phyloP scores from a whole-genome alignment of 2,888 invertebrate genomes.

The Osedax frankpressi region DNA sequence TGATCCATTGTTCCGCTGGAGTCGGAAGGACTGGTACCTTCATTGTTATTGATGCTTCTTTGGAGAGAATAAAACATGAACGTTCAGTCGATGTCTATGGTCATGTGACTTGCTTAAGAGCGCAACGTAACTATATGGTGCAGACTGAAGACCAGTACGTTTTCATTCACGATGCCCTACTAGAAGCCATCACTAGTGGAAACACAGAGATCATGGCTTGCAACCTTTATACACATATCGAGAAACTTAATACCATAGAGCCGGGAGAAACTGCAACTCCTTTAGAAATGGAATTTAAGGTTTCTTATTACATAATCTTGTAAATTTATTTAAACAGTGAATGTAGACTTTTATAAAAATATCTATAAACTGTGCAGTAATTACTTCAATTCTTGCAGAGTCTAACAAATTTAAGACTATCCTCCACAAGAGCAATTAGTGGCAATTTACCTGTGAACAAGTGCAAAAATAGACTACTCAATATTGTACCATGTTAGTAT shows the following conservation, averaged over 20 bases:
- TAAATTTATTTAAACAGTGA: too few species aligned
- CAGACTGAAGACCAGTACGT: constrained; percentile 94
- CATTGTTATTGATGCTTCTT: constrained; percentile 92
- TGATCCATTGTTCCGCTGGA: constrained; percentile 77
- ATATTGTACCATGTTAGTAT: constrained; percentile 72
- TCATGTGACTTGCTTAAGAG: constrained; percentile 89
- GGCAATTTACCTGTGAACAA: constrained; percentile 93
- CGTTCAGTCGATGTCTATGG: constrained; percentile 97
- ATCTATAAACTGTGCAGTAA: too few species aligned
- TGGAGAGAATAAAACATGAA: constrained; percentile 89
- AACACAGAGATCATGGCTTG: constrained; percentile 89
- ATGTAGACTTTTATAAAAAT: too few species aligned
- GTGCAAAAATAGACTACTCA: constrained; percentile 92
- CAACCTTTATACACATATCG: constrained; percentile 83
- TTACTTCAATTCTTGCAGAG: too few species aligned
- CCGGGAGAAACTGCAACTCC: constrained; percentile 42
- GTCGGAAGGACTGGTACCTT: constrained; percentile 49
- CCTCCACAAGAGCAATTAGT: constrained; percentile 81
- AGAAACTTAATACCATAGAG: constrained; percentile 72
- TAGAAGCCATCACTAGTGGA: constrained; percentile 92
- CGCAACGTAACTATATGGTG: constrained; percentile 98
- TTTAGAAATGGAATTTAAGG: constrained; percentile 45
- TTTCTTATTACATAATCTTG: too few species aligned
- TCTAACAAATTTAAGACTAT: constrained; percentile 79
- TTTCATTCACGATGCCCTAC: constrained; percentile 90